Percentiles rank a stretch among this genome's conserved stretches.
Conservation (phyloP, 2,888 invertebrate species). For the Eretmocerus hayati region DNA sequence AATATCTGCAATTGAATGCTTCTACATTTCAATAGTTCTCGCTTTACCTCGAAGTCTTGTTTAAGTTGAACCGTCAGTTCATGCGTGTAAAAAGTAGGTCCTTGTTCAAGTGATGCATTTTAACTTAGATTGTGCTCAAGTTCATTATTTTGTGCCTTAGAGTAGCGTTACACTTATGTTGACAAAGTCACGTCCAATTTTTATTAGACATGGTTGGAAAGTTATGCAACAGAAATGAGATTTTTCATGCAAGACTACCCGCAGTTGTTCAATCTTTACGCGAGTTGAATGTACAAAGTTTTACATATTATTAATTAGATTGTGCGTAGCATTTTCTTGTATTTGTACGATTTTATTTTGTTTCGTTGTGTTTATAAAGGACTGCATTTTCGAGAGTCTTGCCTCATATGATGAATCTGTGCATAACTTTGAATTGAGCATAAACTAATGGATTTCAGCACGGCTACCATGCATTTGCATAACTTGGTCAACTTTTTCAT, state of each 20-base stretch:
- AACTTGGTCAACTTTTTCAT: constrained; percentile 18
- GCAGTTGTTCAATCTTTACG: background rate
- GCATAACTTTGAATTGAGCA: constrained; percentile 14
- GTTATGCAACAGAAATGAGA: constrained; percentile 8
- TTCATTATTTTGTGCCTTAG: constrained; percentile 18
- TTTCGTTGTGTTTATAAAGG: constrained; percentile 21
- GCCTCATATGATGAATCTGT: constrained; percentile 16
- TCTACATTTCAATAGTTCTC: constrained; percentile 1
- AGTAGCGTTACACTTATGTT: constrained; percentile 14
- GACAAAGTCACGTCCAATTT: constrained; percentile 15
- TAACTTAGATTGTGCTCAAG: constrained; percentile 20
- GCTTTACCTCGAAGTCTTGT: constrained; percentile 18
- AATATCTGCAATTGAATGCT: background rate
- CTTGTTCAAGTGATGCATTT: constrained; percentile 19
- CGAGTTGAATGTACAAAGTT: constrained; percentile 18
- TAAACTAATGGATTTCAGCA: constrained; percentile 20
- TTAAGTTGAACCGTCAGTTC: constrained; percentile 14
- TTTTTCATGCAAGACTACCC: constrained; percentile 4
- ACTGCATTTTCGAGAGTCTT: constrained; percentile 15
- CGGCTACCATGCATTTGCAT: constrained; percentile 15
- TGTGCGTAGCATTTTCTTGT: constrained; percentile 16
- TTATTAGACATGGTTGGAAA: constrained; percentile 13
- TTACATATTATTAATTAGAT: constrained; percentile 19
- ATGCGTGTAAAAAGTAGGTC: constrained; percentile 9
- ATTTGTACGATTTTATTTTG: constrained; percentile 15